Percentiles rank a stretch among this genome's conserved stretches.
Evolutionary conservation across 2,113 vertebrate species (phyloP).

Genomic region (Scolopax mira): DNA sequence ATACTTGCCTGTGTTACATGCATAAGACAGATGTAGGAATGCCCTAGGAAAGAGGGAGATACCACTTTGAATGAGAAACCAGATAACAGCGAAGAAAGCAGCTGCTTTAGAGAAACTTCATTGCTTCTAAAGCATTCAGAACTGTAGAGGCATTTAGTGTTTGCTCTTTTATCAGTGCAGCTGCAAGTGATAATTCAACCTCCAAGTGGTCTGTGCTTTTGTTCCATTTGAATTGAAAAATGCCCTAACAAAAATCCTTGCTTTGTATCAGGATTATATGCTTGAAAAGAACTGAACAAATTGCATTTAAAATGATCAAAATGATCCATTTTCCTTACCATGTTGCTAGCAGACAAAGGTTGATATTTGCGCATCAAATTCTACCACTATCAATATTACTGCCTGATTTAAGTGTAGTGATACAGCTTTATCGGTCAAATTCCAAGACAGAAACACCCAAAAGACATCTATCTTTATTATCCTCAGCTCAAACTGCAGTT

Average conservation of each 20-base stretch:
- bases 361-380: background rate
- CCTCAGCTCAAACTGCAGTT: constrained; percentile 25
- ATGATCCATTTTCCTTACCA: constrained; percentile 38
- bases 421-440: constrained; percentile 24
- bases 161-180: constrained; percentile 77
- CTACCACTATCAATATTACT: background rate
- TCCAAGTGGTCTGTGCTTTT: constrained; percentile 64
- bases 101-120: constrained; percentile 68
- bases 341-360: constrained; percentile 7
- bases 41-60: constrained; percentile 56
- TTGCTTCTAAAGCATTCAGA: constrained; percentile 59
- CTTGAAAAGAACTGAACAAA: constrained; percentile 66
- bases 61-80: constrained; percentile 34
- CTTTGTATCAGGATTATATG: constrained; percentile 60
- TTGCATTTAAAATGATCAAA: constrained; percentile 57
- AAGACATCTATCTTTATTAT: constrained; percentile 47
- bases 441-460: constrained; percentile 32
- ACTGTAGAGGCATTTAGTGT: constrained; percentile 63
- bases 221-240: constrained; percentile 68
- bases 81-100: constrained; percentile 66
- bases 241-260: constrained; percentile 51
- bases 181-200: constrained; percentile 75
- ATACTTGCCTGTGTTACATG: constrained; percentile 62
- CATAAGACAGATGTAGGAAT: constrained; percentile 70
- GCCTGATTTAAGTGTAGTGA: background rate